These are phyloP conservation scores for Drosophila pegasa DNA, from an alignment of 2,888 invertebrate genomes.

Conservation along the genomic window DNA sequence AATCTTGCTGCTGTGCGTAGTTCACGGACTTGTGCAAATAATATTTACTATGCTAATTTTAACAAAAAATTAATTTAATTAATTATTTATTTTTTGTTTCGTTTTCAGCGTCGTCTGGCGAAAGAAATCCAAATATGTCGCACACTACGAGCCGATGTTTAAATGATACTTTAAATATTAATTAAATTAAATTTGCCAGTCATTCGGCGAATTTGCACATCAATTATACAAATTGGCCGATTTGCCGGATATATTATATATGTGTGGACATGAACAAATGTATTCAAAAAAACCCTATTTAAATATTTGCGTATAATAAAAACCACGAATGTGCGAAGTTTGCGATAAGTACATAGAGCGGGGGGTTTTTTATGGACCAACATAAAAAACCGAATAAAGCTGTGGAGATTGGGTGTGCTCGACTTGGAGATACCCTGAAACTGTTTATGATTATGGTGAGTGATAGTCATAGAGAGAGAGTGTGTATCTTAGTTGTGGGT, in stretches of 20 bases:
- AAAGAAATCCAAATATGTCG: constrained; percentile 49
- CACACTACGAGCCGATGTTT: constrained; percentile 62
- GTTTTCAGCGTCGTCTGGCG: constrained; percentile 66
- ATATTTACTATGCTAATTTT: constrained; percentile 8
- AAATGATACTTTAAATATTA: constrained; percentile 36
- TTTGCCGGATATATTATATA: background rate
- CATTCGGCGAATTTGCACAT: constrained; percentile 42
- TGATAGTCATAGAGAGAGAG: no score
- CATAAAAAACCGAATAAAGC: background rate
- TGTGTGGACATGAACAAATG: background rate
- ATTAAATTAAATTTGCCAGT: constrained; percentile 16
- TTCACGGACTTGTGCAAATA: background rate
- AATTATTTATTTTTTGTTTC: background rate
- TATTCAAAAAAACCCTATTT: constrained; percentile 9
- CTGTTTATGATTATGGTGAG: background rate
- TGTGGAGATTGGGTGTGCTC: background rate
- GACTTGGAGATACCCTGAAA: background rate
- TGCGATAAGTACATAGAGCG: background rate
- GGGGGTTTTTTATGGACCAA: constrained; percentile 20
- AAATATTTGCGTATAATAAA: constrained; percentile 31
- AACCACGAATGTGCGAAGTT: constrained; percentile 29
- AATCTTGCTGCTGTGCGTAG: constrained; percentile 69
- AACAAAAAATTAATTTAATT: background rate
- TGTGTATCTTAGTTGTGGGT: no score
- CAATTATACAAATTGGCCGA: constrained; percentile 34